These are phyloP conservation scores for Spongilla lacustris DNA, from an alignment of 37 sponge, comb jelly and placozoan species.

Conservation along the genomic window DNA sequence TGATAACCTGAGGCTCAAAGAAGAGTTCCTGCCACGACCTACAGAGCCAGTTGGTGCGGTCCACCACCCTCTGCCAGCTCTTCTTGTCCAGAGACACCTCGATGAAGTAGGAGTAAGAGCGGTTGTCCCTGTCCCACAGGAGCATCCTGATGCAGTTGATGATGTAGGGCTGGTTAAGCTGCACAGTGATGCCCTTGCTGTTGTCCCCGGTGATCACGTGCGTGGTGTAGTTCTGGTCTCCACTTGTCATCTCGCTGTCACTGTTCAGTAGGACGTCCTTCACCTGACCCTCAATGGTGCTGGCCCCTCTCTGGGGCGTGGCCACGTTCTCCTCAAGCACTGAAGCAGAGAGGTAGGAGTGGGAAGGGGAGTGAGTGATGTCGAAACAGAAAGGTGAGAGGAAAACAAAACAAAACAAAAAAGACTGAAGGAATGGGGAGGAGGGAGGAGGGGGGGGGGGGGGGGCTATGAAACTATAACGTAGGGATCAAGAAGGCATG, in stretches of 20 bases:
- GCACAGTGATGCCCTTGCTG: constrained; percentile 83
- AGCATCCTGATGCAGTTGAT: constrained; percentile 89
- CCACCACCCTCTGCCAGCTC: constrained; percentile 79
- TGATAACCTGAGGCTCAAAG: constrained; percentile 69
- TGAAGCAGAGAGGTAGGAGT: constrained; percentile 18
- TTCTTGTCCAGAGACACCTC: constrained; percentile 82
- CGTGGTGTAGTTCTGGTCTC: constrained; percentile 82
- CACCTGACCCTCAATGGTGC: constrained; percentile 64
- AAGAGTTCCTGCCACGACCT: constrained; percentile 89
- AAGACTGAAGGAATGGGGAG: too few relatives aligned
- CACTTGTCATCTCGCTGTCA: constrained; percentile 81
- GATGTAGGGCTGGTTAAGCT: constrained; percentile 82
- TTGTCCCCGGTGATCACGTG: constrained; percentile 72
- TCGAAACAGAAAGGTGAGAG: too few relatives aligned
- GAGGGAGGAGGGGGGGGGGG: too few relatives aligned
- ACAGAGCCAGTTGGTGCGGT: constrained; percentile 78
- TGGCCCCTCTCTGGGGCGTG: constrained; percentile 67
- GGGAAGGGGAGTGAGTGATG: too few relatives aligned
- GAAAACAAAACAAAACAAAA: too few relatives aligned
- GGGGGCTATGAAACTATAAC: too few relatives aligned
- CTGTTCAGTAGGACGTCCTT: constrained; percentile 77
- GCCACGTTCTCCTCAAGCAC: constrained; percentile 90
- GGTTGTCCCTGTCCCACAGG: constrained; percentile 92
- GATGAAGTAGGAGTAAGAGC: constrained; percentile 57
- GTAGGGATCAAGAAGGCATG: too few relatives aligned